Conservation (phyloP, 2,888 invertebrate genomes). For the Acanthosepion esculentum region DNA sequence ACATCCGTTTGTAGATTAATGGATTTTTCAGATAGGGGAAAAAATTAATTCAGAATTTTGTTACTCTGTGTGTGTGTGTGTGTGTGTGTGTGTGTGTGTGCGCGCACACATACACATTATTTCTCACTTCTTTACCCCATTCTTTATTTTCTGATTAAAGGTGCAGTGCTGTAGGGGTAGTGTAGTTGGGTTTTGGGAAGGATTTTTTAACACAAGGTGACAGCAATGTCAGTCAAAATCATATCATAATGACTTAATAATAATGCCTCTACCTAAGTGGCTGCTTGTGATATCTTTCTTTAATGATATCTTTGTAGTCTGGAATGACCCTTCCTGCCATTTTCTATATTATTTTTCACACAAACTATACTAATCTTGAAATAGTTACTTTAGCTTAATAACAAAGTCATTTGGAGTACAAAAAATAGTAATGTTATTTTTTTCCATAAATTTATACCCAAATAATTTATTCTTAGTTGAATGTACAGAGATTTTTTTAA, state of each 20-base stretch:
- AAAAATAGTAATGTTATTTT: too few species aligned
- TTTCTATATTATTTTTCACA: neutral
- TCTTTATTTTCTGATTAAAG: slow-evolving; percentile 14
- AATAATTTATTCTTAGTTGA: too few species aligned
- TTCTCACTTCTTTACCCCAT: neutral
- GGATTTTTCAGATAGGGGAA: slow-evolving; percentile 33
- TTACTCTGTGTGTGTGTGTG: neutral
- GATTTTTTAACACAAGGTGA: neutral
- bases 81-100: too few species aligned
- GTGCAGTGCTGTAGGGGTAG: neutral
- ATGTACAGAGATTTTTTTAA: too few species aligned
- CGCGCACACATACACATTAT: too few species aligned
- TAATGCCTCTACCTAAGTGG: neutral
- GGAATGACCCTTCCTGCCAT: neutral
- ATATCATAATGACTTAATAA: neutral
- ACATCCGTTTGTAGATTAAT: slow-evolving; percentile 33
- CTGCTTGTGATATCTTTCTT: neutral
- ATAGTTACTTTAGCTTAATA: too few species aligned
- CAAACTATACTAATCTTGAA: neutral
- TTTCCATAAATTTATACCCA: too few species aligned
- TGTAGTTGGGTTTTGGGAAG: neutral
- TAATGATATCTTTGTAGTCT: neutral
- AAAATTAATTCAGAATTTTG: slow-evolving; percentile 20
- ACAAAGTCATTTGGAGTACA: too few species aligned
- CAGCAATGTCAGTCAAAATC: neutral